These are phyloP conservation scores for Spodoptera picta DNA, from an alignment of 2,888 invertebrate genomes.

Conservation along the genomic window DNA sequence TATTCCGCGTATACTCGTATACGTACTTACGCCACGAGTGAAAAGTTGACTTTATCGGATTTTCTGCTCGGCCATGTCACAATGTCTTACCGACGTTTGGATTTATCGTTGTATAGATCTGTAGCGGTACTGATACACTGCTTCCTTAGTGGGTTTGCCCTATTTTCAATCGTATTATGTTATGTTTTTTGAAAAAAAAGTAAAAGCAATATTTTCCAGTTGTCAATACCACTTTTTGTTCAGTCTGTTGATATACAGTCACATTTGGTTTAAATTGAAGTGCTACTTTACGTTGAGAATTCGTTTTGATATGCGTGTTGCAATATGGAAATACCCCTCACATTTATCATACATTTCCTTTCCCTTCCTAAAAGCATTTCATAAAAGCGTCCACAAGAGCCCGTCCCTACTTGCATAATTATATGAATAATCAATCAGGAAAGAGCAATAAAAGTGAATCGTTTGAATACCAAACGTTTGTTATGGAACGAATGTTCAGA, in stretches of 20 bases:
- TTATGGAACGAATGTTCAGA: conserved; percentile 21
- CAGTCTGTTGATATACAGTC: no score
- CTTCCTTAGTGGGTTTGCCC: conserved; percentile 13
- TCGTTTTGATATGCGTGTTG: no score
- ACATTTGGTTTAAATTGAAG: no score
- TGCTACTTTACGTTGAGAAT: no score
- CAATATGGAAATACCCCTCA: no score
- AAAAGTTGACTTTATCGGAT: conserved; percentile 61
- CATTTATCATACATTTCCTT: conserved; percentile 14
- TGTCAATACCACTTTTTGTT: no score
- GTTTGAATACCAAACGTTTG: conserved; percentile 44
- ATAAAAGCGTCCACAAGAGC: conserved; percentile 20
- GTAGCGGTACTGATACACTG: conserved; percentile 12
- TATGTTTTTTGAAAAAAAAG: no score
- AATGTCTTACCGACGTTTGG: conserved; percentile 31
- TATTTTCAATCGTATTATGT: conserved; percentile 5
- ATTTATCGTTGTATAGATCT: conserved; percentile 43
- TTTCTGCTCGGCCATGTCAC: conserved; percentile 50
- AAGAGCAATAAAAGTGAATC: conserved; percentile 43
- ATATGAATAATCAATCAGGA: conserved; percentile 53
- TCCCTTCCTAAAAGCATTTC: conserved; percentile 35
- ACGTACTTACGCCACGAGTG: conserved; percentile 53
- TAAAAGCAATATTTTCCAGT: no score
- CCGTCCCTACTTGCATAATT: conserved; percentile 37
- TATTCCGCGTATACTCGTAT: conserved; percentile 46